These are phyloP conservation scores for Nasua narica DNA, from an alignment of 2,797 vertebrate genomes.

Conservation along the genomic window DNA sequence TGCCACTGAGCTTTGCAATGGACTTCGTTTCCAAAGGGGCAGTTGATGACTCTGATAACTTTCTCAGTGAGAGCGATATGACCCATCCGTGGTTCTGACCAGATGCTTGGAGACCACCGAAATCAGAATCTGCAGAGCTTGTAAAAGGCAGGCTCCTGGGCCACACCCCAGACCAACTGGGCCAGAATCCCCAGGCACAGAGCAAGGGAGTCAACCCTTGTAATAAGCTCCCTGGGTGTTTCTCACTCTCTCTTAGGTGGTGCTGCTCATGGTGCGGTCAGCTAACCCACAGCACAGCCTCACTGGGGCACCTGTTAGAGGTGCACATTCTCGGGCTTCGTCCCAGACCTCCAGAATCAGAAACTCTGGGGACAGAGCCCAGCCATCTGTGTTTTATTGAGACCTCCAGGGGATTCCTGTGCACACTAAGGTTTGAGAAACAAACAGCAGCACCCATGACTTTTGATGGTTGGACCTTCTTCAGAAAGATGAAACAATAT, in stretches of 20 bases:
- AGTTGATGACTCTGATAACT: neutral
- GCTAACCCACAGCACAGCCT: neutral
- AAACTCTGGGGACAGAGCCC: neutral
- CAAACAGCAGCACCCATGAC: neutral
- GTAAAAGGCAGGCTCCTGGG: neutral
- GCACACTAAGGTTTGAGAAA: neutral
- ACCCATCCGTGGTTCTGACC: neutral
- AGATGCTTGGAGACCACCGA: neutral
- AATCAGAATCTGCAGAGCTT: neutral
- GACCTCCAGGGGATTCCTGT: neutral
- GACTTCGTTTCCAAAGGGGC: neutral
- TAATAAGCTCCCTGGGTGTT: neutral
- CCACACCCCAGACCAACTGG: neutral
- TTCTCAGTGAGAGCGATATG: neutral
- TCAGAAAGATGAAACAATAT: neutral
- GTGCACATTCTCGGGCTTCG: neutral
- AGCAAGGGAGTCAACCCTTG: neutral
- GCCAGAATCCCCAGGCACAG: neutral
- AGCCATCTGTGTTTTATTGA: neutral
- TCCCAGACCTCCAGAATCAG: neutral
- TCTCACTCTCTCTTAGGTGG: neutral
- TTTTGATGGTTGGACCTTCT: neutral
- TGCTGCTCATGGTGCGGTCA: neutral
- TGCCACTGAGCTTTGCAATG: neutral
- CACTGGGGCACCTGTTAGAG: neutral